Base-by-base conservation (phyloP, 2,888 invertebrate genomes). In the Zaprionus bogoriensis region DNA sequence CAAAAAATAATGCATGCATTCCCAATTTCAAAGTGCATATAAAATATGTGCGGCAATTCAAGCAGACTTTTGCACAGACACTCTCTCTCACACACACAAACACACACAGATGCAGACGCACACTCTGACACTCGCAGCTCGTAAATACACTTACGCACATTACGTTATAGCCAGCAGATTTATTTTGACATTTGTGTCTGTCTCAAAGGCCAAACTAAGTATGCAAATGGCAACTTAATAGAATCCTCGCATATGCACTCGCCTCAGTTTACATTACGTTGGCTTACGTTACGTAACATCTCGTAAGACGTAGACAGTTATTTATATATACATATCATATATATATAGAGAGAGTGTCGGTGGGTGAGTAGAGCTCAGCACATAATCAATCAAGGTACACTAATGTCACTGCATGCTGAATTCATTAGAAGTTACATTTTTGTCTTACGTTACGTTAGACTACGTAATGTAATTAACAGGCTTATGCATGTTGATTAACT, bases 1-100 rank as follows among this genome's bases (percentile, higher is more conserved):
- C 62, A 75, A 63, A 25, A 69, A 62, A 68, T 81, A 77, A 78
- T 71, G 67, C 74, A 81, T 78, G 68, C 67, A 67, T 71, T 78
- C 51, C 77, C 78, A 82, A 78, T 79, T 82, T 78, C 50, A 71
- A 79, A 74, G 68, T 76, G 79, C 60, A 68, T 62, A 71, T 81
- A 76, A 78, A 62, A 78, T 75, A 82, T 79, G 74, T 82, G 82
- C 71, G 64, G 70, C 76, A 78, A 70, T 73, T 70, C 57, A 67
- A 58, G 36, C 38, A 45, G 41, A 53, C 41, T 53, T 39, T 6
- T n/a, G 12, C 58, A 44, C 45, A 46, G 28, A 44, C 38, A 22
- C 25, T 27, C 59, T 25, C 53, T 5, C 19, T 22, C n/a, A 10
- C 12, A 9, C 9, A 32, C 14, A 23, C 32, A 23, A 14, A 28